Percentiles rank a stretch among this genome's conserved stretches.
Evolutionary conservation across 2,797 vertebrate genomes (phyloP).

Genomic region (Sebastolobus altivelis): DNA sequence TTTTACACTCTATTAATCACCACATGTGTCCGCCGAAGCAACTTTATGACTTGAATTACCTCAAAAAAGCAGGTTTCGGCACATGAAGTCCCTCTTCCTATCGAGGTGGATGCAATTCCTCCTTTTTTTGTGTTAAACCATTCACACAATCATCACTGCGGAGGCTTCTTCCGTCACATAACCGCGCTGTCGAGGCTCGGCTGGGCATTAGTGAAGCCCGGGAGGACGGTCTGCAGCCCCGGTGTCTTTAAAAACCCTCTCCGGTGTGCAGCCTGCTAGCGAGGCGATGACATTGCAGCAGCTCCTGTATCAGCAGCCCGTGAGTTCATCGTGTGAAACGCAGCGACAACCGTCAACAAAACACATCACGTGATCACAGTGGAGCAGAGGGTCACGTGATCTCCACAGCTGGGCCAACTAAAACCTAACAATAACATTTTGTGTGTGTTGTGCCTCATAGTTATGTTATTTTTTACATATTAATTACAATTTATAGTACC

Average conservation of each 20-base stretch:
- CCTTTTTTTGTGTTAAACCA: conserved; percentile 51
- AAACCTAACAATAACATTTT: neutral
- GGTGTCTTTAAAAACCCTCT: neutral
- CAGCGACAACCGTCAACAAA: conserved; percentile 80
- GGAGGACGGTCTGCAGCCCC: conserved; percentile 2
- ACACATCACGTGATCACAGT: conserved; percentile 75
- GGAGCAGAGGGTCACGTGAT: conserved; percentile 71
- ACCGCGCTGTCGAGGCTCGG: conserved; percentile 18
- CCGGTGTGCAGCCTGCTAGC: conserved; percentile 48
- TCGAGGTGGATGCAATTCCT: conserved; percentile 66
- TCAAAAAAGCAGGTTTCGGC: conserved; percentile 27
- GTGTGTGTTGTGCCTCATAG: neutral
- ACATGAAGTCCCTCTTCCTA: conserved; percentile 62
- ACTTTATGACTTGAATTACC: conserved; percentile 63
- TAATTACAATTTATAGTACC: neutral
- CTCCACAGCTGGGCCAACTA: neutral
- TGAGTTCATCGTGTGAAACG: conserved; percentile 53
- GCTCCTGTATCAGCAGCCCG: conserved; percentile 39
- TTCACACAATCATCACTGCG: conserved; percentile 45
- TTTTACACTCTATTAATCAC: neutral
- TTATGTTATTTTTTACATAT: neutral
- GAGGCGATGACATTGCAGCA: conserved; percentile 81
- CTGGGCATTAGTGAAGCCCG: conserved; percentile 3
- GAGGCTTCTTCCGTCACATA: conserved; percentile 13
- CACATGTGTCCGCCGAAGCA: fast-evolving